Percentiles rank a stretch among this genome's conserved stretches.
Conservation (phyloP, 2,797 vertebrate species). For the Pogoniulus pusillus region DNA sequence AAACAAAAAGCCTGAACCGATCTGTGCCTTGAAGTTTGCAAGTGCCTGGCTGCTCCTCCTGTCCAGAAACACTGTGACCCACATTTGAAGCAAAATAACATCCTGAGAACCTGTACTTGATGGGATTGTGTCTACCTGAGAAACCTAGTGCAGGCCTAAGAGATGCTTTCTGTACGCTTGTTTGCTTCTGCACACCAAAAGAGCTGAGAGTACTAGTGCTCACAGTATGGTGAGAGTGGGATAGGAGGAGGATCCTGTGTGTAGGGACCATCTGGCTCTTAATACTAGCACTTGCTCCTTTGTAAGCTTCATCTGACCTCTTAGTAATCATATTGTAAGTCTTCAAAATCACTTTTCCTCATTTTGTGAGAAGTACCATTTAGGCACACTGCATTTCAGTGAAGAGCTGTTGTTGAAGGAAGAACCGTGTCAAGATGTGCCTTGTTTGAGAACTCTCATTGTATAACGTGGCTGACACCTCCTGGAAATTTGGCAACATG, state of each 20-base stretch:
- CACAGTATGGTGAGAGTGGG: not conserved
- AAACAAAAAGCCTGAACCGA: not conserved
- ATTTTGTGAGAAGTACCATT: not conserved
- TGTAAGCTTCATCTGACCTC: not conserved
- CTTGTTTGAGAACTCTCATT: not conserved
- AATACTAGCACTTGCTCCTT: not conserved
- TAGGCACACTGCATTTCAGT: not conserved
- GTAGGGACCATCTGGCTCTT: not conserved
- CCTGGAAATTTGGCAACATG: conserved; percentile 39
- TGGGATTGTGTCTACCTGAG: not conserved
- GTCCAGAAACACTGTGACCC: not conserved
- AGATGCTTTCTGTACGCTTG: not conserved
- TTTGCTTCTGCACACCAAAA: not conserved
- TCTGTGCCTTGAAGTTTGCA: not conserved
- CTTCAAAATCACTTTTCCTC: not conserved
- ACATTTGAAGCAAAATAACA: not conserved
- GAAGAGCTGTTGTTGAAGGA: not conserved
- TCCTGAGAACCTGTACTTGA: not conserved
- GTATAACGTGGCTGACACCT: conserved; percentile 43
- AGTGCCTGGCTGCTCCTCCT: not conserved
- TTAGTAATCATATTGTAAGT: not conserved
- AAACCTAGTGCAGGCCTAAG: not conserved
- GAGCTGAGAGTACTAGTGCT: not conserved
- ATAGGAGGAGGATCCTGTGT: not conserved
- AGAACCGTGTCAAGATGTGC: not conserved